Evolutionary conservation across 2,113 vertebrate species (phyloP).

Genomic region (Sinocyclocheilus maitianheensis): DNA sequence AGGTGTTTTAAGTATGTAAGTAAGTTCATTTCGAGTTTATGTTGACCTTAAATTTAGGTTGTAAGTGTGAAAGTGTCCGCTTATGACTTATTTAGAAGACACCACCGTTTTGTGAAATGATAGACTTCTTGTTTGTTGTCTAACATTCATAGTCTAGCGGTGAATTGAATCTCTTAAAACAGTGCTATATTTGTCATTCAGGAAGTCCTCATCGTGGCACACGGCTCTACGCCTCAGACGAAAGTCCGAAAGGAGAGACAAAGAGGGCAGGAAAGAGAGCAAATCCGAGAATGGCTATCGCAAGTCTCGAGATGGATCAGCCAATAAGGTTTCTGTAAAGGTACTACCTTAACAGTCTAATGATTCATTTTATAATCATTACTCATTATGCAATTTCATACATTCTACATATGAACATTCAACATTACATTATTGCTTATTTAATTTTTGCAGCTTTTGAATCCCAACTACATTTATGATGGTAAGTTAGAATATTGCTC

Average conservation of each 20-base stretch:
- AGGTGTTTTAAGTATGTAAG: background rate
- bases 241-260: constrained; percentile 97
- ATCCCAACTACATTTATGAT: constrained; percentile 97
- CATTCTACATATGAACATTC: background rate
- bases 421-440: background rate
- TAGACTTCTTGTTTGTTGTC: background rate
- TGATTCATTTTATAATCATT: background rate
- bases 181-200: constrained; percentile 53
- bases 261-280: constrained; percentile 74
- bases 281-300: constrained; percentile 94
- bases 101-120: background rate
- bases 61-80: background rate
- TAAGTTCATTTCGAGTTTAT: background rate
- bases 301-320: constrained; percentile 89
- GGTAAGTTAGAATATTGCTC: constrained; percentile 76
- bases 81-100: background rate
- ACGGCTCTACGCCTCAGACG: constrained; percentile 96
- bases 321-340: constrained; percentile 97
- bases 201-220: constrained; percentile 98
- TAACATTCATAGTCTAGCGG: background rate
- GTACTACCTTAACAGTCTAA: constrained; percentile 64
- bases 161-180: background rate
- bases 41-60: background rate
- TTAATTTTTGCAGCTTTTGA: constrained; percentile 86
- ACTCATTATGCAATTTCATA: background rate